Evolutionary conservation across 2,797 vertebrate genomes (phyloP), one percentile per base, ranked within the genome.

Genomic region (Chloroceryle amazona): DNA sequence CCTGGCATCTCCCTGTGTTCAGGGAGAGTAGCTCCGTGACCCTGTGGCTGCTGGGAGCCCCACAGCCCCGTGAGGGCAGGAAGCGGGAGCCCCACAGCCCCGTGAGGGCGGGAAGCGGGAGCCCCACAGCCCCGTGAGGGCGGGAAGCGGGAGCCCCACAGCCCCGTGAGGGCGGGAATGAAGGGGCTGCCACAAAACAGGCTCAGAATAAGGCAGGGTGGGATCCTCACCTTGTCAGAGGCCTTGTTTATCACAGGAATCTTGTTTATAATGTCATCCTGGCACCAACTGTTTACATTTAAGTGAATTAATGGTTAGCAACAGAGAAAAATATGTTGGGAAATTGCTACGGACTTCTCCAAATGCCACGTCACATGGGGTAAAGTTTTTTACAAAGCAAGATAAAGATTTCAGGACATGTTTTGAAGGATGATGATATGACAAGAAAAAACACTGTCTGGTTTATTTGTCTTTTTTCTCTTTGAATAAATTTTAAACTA

Each of bases 21-120:
- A 15, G 23, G 23, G n/a, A 70, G 51, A 5, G 16, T 3, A 33
- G 13, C 13, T 16, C 21, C 68, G 29, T 0, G 0, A 3, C 2
- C 11, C 65, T 3, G 16, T 0, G 21, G 19, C 13, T 19, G 63
- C 33, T 0, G 1, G 37, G 39, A 52, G 25, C 1, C 15, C 61
- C 68, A 13, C 22, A 29, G 62, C 22, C 20, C 44, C 3, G 13
- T 3, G 19, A 63, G 49, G 51, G n/a, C 6, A 13, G 33, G 62
- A 61, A 61, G 7, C 0, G 0, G 63, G 39, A 46, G 21, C 4
- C 19, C 49, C 70, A 10, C 29, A 26, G 62, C 22, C 23, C 49
- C 3, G 13, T 4, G 31, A 58, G 60, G 49, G 28, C 7, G 33
- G 21, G 57, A 33, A 57, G 20, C 0, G 1, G 62, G 37, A 51